These are phyloP conservation scores for Hanleya hanleyi DNA, from an alignment of 2,888 invertebrate species.

Conservation along the genomic window DNA sequence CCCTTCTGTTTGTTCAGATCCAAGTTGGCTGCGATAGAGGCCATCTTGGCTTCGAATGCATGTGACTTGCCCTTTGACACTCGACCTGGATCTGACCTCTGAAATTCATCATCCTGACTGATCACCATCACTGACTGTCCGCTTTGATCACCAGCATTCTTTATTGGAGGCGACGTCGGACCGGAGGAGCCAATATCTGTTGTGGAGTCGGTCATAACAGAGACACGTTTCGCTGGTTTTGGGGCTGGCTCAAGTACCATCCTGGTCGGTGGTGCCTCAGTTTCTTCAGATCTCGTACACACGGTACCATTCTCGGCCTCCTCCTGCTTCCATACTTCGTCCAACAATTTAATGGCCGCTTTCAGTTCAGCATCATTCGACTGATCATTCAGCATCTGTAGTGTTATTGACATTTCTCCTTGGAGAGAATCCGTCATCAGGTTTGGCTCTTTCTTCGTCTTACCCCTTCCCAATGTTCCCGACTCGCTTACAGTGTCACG, in stretches of 20 bases:
- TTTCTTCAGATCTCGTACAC: background rate
- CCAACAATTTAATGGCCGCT: background rate
- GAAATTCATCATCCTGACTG: background rate
- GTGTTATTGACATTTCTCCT: background rate
- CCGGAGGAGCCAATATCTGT: background rate
- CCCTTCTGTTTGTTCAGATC: constrained; percentile 47
- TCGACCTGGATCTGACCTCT: constrained; percentile 1
- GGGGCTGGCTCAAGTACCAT: background rate
- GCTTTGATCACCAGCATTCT: too few species aligned
- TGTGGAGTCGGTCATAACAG: background rate
- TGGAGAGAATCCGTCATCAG: too few species aligned
- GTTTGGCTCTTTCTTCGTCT: background rate
- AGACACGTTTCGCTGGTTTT: background rate
- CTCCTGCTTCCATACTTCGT: constrained; percentile 3
- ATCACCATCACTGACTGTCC: background rate
- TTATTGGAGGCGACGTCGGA: background rate
- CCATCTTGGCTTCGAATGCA: constrained; percentile 59
- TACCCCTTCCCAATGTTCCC: too few species aligned
- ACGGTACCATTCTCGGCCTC: background rate
- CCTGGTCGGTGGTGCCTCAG: background rate
- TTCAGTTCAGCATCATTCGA: background rate
- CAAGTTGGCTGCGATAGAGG: constrained; percentile 57
- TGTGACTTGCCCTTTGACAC: constrained; percentile 41
- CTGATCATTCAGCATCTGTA: constrained; percentile 3
- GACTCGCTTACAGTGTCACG: background rate